These are phyloP conservation scores for Genyomyrus donnyi DNA, from an alignment of 2,113 vertebrate genomes.

Conservation along the genomic window DNA sequence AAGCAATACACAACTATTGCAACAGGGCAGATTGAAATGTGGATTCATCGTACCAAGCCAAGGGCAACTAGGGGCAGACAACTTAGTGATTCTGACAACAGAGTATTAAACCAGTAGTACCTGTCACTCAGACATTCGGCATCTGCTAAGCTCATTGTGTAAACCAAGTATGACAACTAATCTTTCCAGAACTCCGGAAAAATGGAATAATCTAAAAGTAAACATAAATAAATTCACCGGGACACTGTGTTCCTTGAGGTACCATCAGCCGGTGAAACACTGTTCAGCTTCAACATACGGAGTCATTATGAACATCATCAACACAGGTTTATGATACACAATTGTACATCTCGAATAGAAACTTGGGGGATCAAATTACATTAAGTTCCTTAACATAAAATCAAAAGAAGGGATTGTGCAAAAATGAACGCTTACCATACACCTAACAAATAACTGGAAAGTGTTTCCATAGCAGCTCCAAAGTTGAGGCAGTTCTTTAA, in stretches of 20 bases:
- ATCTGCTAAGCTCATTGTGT: constrained; percentile 26
- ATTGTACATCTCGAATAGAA: neutral
- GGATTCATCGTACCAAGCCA: neutral
- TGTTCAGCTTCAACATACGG: neutral
- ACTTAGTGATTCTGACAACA: constrained; percentile 25
- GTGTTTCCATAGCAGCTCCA: neutral
- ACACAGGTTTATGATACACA: neutral
- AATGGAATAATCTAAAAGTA: neutral
- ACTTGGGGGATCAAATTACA: neutral
- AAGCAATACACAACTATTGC: neutral
- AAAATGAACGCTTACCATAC: neutral
- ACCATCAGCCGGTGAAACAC: neutral
- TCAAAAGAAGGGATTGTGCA: neutral
- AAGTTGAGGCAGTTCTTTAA: neutral
- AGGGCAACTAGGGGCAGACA: neutral
- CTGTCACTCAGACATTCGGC: constrained; percentile 36
- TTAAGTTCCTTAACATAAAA: neutral
- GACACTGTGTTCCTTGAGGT: neutral
- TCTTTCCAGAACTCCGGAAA: neutral
- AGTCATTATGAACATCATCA: neutral
- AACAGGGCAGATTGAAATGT: constrained; percentile 14
- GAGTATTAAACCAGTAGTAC: constrained; percentile 30
- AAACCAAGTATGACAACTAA: neutral
- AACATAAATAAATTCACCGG: neutral
- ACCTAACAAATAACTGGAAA: neutral